These are phyloP conservation scores for Thalpophila matura DNA, from an alignment of 2,888 invertebrate genomes.

Conservation along the genomic window DNA sequence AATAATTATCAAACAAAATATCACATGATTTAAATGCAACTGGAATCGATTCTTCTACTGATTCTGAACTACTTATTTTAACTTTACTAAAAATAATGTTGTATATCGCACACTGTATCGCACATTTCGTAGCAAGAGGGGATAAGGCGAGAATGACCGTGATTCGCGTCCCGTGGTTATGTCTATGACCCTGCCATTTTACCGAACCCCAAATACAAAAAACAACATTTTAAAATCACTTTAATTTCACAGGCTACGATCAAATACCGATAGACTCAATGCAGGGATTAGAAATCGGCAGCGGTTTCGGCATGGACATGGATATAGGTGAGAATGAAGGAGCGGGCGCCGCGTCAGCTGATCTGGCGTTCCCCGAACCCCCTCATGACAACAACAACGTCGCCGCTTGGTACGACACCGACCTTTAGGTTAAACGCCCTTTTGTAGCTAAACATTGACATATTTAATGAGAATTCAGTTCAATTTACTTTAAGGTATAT, in stretches of 20 bases:
- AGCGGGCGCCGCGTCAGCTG: conserved; percentile 95
- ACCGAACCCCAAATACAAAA: background rate
- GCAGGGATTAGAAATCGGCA: conserved; percentile 98
- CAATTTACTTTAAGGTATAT: conserved; percentile 49
- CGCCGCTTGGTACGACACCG: conserved; percentile 99
- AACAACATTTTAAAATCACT: background rate
- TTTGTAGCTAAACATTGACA: conserved; percentile 35
- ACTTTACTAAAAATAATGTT: too few species aligned
- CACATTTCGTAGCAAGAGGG: too few species aligned
- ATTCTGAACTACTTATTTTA: too few species aligned
- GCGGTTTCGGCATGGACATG: conserved; percentile 97
- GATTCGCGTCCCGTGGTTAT: too few species aligned
- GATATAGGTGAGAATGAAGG: conserved; percentile 96
- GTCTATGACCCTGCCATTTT: too few species aligned
- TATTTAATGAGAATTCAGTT: conserved; percentile 45
- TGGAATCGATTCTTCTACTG: too few species aligned
- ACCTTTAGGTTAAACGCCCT: conserved; percentile 92
- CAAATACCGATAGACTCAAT: conserved; percentile 99
- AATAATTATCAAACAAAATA: too few species aligned
- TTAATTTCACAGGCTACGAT: conserved; percentile 95
- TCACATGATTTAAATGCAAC: too few species aligned
- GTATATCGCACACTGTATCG: too few species aligned
- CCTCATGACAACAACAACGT: conserved; percentile 97
- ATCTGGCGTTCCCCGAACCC: conserved; percentile 95
- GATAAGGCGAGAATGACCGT: too few species aligned